Base-by-base conservation (phyloP, 2,797 vertebrate species). In the Oreochromis grahami region DNA sequence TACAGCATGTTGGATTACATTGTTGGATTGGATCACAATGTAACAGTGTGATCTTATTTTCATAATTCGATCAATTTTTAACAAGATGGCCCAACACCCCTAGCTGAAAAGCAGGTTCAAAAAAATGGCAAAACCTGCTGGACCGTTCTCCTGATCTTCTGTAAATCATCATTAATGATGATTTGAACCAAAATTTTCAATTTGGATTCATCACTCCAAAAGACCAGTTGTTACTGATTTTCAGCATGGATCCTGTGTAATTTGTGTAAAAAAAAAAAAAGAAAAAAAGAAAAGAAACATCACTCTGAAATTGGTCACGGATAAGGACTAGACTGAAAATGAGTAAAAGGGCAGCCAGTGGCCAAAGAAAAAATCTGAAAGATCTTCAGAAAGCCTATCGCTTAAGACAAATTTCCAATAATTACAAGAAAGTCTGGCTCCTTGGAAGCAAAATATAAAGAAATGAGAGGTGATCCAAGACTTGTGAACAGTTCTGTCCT, bases 251-350 rank as follows among this genome's bases (percentile, higher is more conserved):
- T 24, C n/a, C 24, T 41, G 19, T 15, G 36, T 68, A 68, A 68
- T 41, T 65, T 14, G 45, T 36, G 45, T 7, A 45, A 6, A 41
- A 36, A 15, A 15, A 14, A 6, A 14, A 45, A 14, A 45, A 36
- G 5, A 19, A 19, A 3, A 17, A 1, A 34, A 24, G 6, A 56
- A 58, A 34, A 34, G 3, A 60, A 60, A 36, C 2, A 34, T n/a
- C 2, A 14, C 12, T 68, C 36, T 43, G 63, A 41, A 68, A 68
- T 24, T 0, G 7, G 7, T 24, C 63, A 68, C 1, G 0, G 13
- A 41, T 0, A 68, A 68, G n/a, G 36, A 43, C 19, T 36, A 13
- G 19, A 14, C 19, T 65, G 1, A 65, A 65, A 65, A 65, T 14
- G 34, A 0, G 60, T 65, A 38, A 41, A 6, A 41, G 34, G 19